phyloP scores from a whole-genome alignment of 2,113 vertebrate species.

The Elaphurus davidianus region DNA sequence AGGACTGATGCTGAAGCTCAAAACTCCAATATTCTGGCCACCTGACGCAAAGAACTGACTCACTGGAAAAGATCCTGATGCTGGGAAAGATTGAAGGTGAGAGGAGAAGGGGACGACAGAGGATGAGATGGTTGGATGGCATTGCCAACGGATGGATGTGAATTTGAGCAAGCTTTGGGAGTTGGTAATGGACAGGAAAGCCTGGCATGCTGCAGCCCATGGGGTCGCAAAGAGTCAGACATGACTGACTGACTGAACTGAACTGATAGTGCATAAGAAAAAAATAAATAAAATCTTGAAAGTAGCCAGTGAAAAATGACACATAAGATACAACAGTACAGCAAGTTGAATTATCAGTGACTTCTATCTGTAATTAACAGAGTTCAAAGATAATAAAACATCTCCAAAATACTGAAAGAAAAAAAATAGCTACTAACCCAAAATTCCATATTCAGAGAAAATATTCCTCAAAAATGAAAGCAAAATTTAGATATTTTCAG shows the following conservation, averaged over 20 bases:
- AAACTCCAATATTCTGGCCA: background rate
- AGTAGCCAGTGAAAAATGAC: background rate
- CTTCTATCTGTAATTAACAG: background rate
- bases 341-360: background rate
- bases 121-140: background rate
- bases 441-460: background rate
- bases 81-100: background rate
- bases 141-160: background rate
- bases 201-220: background rate
- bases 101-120: background rate
- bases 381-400: background rate
- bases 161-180: background rate
- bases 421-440: background rate
- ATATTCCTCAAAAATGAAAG: background rate
- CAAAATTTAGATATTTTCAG: background rate
- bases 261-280: background rate
- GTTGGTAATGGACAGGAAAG: background rate
- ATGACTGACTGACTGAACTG: background rate
- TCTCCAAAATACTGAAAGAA: background rate
- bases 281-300: background rate
- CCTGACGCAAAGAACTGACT: background rate
- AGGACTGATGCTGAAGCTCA: background rate
- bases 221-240: background rate
- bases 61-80: background rate
- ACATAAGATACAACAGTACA: background rate